These are phyloP conservation scores for Palythoa caribaeorum DNA, from an alignment of 92 coral and sea anemone species.

Conservation along the genomic window DNA sequence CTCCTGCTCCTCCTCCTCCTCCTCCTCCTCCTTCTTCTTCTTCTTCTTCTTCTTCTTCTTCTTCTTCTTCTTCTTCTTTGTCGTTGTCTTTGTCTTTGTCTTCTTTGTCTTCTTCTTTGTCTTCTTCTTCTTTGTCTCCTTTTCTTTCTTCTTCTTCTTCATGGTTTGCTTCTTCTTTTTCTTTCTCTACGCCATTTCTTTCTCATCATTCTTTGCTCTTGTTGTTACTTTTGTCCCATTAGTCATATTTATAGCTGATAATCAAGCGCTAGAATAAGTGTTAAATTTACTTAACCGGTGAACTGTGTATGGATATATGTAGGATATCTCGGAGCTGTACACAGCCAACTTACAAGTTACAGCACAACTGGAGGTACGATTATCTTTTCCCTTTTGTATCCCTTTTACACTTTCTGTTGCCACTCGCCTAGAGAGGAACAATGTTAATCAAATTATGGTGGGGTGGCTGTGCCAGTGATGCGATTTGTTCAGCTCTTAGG, in stretches of 20 bases:
- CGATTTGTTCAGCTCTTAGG: too few relatives aligned
- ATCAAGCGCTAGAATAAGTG: background rate
- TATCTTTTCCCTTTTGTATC: background rate
- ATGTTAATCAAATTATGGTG: too few relatives aligned
- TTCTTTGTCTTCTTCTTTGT: background rate
- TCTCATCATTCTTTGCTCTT: background rate
- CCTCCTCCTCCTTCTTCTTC: background rate
- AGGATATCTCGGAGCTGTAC: slow-evolving; percentile 64
- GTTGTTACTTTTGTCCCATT: background rate
- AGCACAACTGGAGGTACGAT: slow-evolving; percentile 79
- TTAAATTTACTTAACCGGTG: background rate
- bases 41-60: background rate
- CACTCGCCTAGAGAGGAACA: too few relatives aligned
- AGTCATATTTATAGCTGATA: background rate
- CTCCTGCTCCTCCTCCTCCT: background rate
- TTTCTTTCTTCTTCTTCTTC: background rate
- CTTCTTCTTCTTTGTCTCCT: background rate
- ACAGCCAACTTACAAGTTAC: slow-evolving; percentile 72
- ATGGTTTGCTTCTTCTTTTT: background rate
- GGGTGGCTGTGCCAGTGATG: too few relatives aligned
- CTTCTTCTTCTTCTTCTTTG: background rate
- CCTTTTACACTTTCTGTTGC: too few relatives aligned
- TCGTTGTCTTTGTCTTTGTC: background rate
- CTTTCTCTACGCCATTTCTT: background rate
- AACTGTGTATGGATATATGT: background rate